Evolutionary conservation across 2,888 invertebrate species (phyloP).

Genomic region (Diarsia brunnea): DNA sequence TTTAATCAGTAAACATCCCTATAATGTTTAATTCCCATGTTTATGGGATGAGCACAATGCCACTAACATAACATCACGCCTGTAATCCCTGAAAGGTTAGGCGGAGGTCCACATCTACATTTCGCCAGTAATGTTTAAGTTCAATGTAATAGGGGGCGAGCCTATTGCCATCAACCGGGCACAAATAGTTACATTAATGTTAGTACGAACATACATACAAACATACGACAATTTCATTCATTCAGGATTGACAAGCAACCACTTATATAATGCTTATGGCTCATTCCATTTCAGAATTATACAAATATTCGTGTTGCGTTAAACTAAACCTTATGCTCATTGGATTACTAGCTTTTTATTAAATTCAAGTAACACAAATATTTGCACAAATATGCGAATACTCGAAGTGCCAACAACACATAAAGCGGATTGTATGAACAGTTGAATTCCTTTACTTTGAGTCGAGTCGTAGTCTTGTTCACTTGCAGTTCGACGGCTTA

Average conservation of each 20-base stretch:
- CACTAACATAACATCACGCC: too few species aligned
- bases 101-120: too few species aligned
- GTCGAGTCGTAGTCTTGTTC: slow-evolving; percentile 29
- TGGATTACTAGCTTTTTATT: background rate
- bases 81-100: too few species aligned
- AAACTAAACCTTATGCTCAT: background rate
- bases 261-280: slow-evolving; percentile 1
- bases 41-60: too few species aligned
- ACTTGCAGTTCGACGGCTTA: slow-evolving; percentile 35
- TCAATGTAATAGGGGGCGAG: too few species aligned
- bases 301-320: background rate
- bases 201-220: slow-evolving; percentile 23
- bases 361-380: background rate
- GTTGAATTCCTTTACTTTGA: slow-evolving; percentile 33
- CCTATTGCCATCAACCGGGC: background rate
- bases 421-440: background rate
- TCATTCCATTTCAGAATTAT: background rate
- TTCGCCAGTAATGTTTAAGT: too few species aligned
- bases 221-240: slow-evolving; percentile 11
- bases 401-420: slow-evolving; percentile 5
- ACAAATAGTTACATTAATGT: background rate
- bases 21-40: too few species aligned
- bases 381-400: background rate
- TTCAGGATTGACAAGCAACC: background rate
- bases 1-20: too few species aligned